Conservation (phyloP, 30 jellyfish, hydroid and myxozoan species). For the Hydra vulgaris region DNA sequence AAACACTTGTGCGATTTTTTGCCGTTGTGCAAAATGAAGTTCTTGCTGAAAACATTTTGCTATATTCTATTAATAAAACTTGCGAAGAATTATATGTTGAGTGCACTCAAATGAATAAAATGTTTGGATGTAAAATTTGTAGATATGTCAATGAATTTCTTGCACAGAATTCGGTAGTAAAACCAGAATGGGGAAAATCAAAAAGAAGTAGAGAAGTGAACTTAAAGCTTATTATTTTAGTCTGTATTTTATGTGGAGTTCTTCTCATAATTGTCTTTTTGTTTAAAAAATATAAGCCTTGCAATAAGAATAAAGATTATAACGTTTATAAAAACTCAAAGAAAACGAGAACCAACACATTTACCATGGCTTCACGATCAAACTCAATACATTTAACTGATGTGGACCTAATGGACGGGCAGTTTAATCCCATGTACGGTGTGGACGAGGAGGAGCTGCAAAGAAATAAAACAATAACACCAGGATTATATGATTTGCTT, state of each 20-base stretch:
- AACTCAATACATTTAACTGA: neutral
- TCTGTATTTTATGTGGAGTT: slow-evolving; percentile 6
- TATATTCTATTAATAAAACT: slow-evolving; percentile 24
- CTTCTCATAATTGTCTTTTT: neutral
- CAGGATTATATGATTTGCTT: neutral
- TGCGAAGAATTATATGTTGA: slow-evolving; percentile 11
- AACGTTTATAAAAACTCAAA: neutral
- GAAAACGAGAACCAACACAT: neutral
- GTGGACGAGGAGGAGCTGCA: slow-evolving; percentile 46
- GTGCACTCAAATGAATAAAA: neutral
- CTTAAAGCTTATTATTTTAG: neutral
- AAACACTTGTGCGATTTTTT: slow-evolving; percentile 9
- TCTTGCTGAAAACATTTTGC: slow-evolving; percentile 1
- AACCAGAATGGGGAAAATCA: neutral
- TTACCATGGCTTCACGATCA: slow-evolving; percentile 1
- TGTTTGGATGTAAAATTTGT: slow-evolving; percentile 17
- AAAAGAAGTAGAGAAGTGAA: neutral
- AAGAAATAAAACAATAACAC: neutral
- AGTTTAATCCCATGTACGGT: slow-evolving; percentile 53
- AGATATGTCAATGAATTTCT: neutral
- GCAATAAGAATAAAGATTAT: neutral
- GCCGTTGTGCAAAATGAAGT: slow-evolving; percentile 2
- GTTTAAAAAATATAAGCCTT: neutral
- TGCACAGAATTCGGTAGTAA: neutral
- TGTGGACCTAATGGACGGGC: slow-evolving; percentile 13